Base-by-base conservation (phyloP, 2,113 vertebrate species). In the Callithrix jacchus region DNA sequence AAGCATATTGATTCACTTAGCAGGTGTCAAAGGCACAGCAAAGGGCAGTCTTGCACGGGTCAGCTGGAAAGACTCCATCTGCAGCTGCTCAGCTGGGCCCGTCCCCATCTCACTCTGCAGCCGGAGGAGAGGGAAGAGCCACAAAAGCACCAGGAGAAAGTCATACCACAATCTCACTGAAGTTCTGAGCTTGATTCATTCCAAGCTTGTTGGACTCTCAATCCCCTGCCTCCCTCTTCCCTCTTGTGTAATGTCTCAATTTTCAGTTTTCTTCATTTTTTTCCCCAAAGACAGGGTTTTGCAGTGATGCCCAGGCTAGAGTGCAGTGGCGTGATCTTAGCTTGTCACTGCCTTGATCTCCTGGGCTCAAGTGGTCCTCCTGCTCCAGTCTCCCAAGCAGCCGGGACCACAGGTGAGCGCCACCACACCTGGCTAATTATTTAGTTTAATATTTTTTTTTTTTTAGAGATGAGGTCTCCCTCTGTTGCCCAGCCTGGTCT, bases 1-100 rank as follows among this genome's bases (percentile, higher is more conserved):
- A 6, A 68, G 66, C 56, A 64, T 10, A 61, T 0, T 18, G 88
- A 86, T 82, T 88, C 87, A 82, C 42, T 94, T 16, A 95, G 81
- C 25, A 35, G 52, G 73, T 64, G 32, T 70, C 86, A 17, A 77
- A 86, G 76, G 80, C 49, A 1, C 6, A 42, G 58, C 77, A 2
- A 56, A 82, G 52, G 84, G n/a, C 79, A 5, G 81, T 30, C 52
- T 42, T 35, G 11, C 18, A 0, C 0, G 32, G 76, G 61, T 54
- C 81, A 32, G 17, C 8, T 32, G 84, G 58, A 66, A 71, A 73
- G 61, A 47, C 71, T 58, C 42, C 25, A 3, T 25, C 42, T 45
- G 77, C 58, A 49, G 30, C 80, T 37, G 70, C 23, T 58, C 45
- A 49, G 87, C 45, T 85, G 64, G 12, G 70, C 56, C 71, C 12